Conservation (phyloP, 2,797 vertebrate genomes). For the Bovichtus variegatus region DNA sequence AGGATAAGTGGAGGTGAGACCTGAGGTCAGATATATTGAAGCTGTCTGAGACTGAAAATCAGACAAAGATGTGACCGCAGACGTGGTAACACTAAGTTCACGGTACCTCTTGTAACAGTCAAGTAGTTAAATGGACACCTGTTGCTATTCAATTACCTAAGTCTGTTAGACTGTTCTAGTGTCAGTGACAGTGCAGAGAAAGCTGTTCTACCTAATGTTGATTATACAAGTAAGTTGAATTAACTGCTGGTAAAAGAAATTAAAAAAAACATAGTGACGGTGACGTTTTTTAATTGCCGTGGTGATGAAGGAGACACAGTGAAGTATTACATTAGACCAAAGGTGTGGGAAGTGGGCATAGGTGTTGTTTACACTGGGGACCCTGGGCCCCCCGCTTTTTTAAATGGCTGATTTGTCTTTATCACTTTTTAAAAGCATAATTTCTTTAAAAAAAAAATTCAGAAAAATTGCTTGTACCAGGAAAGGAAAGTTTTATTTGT, state of each 20-base stretch:
- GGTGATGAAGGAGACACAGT: neutral
- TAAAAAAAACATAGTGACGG: neutral
- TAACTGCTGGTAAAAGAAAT: neutral
- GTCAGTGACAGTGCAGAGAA: constrained; percentile 40
- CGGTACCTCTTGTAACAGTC: constrained; percentile 30
- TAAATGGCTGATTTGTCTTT: too few relatives aligned
- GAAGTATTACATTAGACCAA: neutral
- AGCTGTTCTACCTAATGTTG: constrained; percentile 20
- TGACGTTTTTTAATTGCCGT: too few relatives aligned
- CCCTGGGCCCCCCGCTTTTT: too few relatives aligned
- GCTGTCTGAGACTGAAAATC: constrained; percentile 52
- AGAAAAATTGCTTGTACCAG: too few relatives aligned
- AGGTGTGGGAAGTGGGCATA: neutral
- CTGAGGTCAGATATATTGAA: constrained; percentile 58
- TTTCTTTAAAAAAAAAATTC: too few relatives aligned
- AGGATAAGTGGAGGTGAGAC: constrained; percentile 65
- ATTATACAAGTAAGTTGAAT: neutral
- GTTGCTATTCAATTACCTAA: constrained; percentile 25
- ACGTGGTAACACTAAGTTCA: neutral
- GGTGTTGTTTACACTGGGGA: too few relatives aligned
- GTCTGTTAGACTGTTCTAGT: neutral
- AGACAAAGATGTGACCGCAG: constrained; percentile 47
- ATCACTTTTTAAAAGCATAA: too few relatives aligned
- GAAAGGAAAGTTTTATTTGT: too few relatives aligned
- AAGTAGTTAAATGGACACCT: constrained; percentile 28